A percentile compares a stretch with the other conserved stretches of the same genome.
These are phyloP conservation scores for Nesometra sesokonis DNA, from an alignment of 35 echinoderm and acorn worm genomes.

Conservation along the genomic window DNA sequence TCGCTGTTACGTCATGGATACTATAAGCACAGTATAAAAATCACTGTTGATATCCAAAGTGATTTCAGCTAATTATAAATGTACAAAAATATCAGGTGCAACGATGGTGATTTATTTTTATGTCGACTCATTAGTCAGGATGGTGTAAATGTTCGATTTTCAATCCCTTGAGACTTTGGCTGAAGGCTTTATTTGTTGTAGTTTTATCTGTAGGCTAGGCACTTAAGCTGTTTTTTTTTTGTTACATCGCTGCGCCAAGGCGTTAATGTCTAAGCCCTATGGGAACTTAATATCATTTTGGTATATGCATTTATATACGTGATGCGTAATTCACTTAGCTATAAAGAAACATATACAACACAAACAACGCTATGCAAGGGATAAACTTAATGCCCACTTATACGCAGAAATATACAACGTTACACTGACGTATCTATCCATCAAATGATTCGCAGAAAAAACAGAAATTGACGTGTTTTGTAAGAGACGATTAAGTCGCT, in stretches of 20 bases:
- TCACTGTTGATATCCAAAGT: neutral
- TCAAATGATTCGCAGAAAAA: neutral
- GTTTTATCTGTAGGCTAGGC: neutral
- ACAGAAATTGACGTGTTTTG: neutral
- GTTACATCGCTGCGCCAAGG: neutral
- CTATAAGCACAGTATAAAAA: neutral
- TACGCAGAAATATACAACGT: neutral
- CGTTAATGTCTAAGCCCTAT: neutral
- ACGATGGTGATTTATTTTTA: neutral
- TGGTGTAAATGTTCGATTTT: neutral
- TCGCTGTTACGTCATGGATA: neutral
- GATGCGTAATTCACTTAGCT: neutral
- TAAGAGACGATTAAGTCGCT: neutral
- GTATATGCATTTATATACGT: neutral
- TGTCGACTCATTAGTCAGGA: neutral
- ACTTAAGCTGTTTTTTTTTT: neutral
- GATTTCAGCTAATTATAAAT: neutral
- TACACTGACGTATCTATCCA: neutral
- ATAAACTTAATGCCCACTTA: neutral
- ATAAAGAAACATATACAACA: neutral
- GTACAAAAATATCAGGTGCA: neutral
- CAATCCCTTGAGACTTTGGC: neutral
- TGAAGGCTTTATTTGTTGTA: neutral
- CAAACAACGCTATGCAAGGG: neutral
- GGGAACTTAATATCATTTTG: neutral